Evolutionary conservation across 2,113 vertebrate genomes (phyloP).

Genomic region (Rhea pennata): DNA sequence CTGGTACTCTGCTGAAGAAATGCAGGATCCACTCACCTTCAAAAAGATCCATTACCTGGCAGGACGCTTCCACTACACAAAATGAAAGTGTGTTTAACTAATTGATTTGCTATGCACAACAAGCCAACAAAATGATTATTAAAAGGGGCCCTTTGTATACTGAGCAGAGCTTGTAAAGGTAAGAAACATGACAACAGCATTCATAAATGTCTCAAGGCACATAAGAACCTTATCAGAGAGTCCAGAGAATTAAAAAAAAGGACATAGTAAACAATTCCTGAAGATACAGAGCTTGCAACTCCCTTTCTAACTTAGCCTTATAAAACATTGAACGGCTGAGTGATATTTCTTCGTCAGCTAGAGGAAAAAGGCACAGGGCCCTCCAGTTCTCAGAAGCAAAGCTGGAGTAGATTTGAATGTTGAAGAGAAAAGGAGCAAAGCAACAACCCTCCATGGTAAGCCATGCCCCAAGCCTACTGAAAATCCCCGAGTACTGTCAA

Average conservation of each 20-base stretch:
- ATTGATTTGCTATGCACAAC: background rate
- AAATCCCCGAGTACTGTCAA: background rate
- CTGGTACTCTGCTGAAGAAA: conserved; percentile 29
- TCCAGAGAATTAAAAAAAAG: background rate
- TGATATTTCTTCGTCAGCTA: background rate
- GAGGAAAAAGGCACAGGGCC: background rate
- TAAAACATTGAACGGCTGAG: background rate
- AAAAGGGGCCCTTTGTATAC: background rate
- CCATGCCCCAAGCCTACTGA: background rate
- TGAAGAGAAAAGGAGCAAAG: background rate
- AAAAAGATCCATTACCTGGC: background rate
- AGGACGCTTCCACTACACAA: background rate
- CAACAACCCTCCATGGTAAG: background rate
- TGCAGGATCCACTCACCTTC: background rate
- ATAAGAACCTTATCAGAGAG: conserved; percentile 16
- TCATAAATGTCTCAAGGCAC: conserved; percentile 21
- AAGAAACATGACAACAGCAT: background rate
- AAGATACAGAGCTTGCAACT: background rate
- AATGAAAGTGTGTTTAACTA: background rate
- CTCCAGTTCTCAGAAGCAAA: background rate
- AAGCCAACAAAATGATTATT: background rate
- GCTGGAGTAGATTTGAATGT: background rate
- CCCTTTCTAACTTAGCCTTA: background rate
- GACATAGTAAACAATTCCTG: background rate
- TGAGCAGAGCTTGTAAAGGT: background rate